A percentile compares a stretch with the other conserved stretches of the same genome.
Conservation (phyloP, 2,797 vertebrate species). For the Meriones psammophilus region DNA sequence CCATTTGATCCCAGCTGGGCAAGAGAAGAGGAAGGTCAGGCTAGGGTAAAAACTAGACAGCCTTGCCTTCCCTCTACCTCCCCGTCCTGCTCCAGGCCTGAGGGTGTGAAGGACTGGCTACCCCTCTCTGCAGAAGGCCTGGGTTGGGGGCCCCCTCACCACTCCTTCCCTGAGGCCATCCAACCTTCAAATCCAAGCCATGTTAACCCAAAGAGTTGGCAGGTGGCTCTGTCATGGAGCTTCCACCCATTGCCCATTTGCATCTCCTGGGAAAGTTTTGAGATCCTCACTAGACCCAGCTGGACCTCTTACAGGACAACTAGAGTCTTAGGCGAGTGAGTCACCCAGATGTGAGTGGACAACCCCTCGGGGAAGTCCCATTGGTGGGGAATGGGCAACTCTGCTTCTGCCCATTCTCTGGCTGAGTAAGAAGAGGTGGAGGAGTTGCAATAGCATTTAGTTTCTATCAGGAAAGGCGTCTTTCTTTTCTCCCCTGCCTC, state of each 20-base stretch:
- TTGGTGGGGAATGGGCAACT: no score
- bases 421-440: slow-evolving; percentile 55
- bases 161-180: slow-evolving; percentile 68
- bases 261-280: not conserved
- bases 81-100: fast-evolving
- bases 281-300: not conserved
- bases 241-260: fast-evolving
- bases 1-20: not conserved
- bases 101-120: no score
- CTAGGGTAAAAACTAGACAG: not conserved
- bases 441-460: slow-evolving; percentile 38
- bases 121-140: slow-evolving; percentile 61
- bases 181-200: fast-evolving
- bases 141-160: slow-evolving; percentile 78
- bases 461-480: slow-evolving; percentile 83
- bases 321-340: not conserved
- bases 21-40: not conserved
- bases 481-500: not conserved
- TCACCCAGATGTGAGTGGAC: not conserved
- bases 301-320: not conserved
- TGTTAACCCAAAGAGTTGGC: not conserved
- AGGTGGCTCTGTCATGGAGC: not conserved
- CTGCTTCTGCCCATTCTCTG: slow-evolving; percentile 84
- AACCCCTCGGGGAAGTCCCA: not conserved
- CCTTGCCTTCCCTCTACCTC: not conserved